A percentile compares a stretch with the other conserved stretches of the same genome.
Evolutionary conservation across 2,797 vertebrate genomes (phyloP).

Genomic region (Sternarchorhynchus goeldii): DNA sequence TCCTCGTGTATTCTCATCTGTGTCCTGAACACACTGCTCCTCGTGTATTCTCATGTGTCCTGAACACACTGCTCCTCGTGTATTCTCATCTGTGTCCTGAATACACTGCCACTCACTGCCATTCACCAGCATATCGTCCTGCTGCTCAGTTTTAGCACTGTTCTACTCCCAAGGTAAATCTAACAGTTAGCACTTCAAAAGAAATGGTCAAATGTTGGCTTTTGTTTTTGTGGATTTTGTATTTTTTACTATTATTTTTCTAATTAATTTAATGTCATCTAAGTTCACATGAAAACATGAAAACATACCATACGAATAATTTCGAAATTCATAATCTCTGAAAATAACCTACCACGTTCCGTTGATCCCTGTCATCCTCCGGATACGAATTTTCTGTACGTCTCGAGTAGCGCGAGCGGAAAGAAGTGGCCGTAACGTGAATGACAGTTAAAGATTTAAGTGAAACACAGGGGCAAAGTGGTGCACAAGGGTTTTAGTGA

Average conservation of each 20-base stretch:
- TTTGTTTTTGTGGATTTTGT: not conserved
- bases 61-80: conserved; percentile 66
- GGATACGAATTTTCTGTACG: conserved; percentile 24
- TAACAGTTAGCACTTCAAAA: conserved; percentile 34
- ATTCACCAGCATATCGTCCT: conserved; percentile 35
- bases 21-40: conserved; percentile 45
- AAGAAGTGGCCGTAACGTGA: conserved; percentile 27
- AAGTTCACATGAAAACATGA: not conserved
- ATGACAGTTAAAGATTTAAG: conserved; percentile 16
- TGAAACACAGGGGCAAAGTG: not conserved
- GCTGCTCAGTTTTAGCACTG: conserved; percentile 28
- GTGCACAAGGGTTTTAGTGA: conserved; percentile 77
- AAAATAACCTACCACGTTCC: conserved; percentile 5
- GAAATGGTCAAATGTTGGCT: not conserved
- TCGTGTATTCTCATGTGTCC: too few relatives aligned
- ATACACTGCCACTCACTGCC: conserved; percentile 16
- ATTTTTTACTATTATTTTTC: not conserved
- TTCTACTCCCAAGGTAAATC: conserved; percentile 20
- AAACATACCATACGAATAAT: not conserved
- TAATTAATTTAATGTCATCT: not conserved
- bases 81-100: conserved; percentile 62
- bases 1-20: conserved; percentile 71
- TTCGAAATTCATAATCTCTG: conserved; percentile 3
- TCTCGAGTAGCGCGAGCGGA: conserved; percentile 21
- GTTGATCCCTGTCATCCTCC: conserved; percentile 1